Evolutionary conservation across 2,888 invertebrate species (phyloP), one percentile per base, ranked within the genome.

Genomic region (Euzetes globulus): DNA sequence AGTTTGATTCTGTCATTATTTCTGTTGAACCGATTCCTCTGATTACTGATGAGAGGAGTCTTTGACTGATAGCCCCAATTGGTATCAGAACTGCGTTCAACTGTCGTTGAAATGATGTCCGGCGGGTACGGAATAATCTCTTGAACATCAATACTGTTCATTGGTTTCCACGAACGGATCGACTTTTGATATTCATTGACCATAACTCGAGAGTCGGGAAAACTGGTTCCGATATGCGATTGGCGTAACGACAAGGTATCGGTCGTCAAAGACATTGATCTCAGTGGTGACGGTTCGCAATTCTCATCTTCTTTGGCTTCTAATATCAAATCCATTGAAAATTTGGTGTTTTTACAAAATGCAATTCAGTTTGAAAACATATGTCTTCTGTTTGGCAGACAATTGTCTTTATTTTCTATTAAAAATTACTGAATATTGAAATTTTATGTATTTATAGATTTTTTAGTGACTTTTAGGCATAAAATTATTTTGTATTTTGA

Each of bases 181-280:
- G 68, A 68, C 68, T 45, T 37, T 11, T 41, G 68, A 45, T 68
- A 68, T 41, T 68, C 68, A 37, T 68, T 41, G 11, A 68, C 68
- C 68, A 68, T 68, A 37, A 19, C n/a, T 17, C 33, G 33, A 19
- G 22, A 33, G 13, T 68, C 45, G 33, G 68, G 68, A 45, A 33
- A 68, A 37, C 9, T 41, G 11, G n/a, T 45, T 13, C n/a, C 37
- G 13, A 68, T 11, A 68, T 68, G 63, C 41, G 68, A 41, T 68
- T 82, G 81, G 76, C 83, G 83, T 25, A 83, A 78, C 74, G 82
- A 81, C 29, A 83, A 77, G 25, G 83, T 83, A 77, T 83, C 82
- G 4, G 78, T 75, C n/a, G 78, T 73, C 37, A 72, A 50, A 47
- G 77, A 73, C 75, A 78, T 75, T 9, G 78, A 77, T 33, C 75